Base-by-base conservation (phyloP, 2,888 invertebrate genomes). In the Stenoptilia bipunctidactyla region DNA sequence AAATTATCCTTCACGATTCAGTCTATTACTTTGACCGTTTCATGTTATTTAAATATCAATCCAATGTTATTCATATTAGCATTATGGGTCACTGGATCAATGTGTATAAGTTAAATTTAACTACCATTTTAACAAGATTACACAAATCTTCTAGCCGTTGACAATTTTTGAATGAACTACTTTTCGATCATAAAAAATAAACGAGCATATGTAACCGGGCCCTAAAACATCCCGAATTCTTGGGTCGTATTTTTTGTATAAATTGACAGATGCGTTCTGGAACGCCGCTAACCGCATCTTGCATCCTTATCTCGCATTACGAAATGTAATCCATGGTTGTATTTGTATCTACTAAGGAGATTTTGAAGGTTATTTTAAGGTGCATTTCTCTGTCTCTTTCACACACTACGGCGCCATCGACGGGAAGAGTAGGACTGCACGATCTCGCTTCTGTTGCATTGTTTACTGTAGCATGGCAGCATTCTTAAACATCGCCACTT, bases 211-310 rank as follows among this genome's bases (percentile, higher is more conserved):
- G 77, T 72, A 57, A 75, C 14, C 2, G 34, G 6, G 12, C 65
- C 60, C 50, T 66, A 76, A 73, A 65, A 79, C 66, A 79, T 76
- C 82, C 79, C 61, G 79, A 82, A 82, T 80, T 82, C 80, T 80
- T 61, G 66, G 61, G 70, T 66, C 66, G 66, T 61, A 58, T 77
- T 83, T 82, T 74, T 77, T 77, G 66, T 74, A 55, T 66, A 57
- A 63, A 71, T 74, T 77, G 76, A 80, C 80, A 79, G 82, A 83
- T 83, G 80, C 83, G 76, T 72, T 80, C 71, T 75, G 76, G 71
- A 68, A 72, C 69, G 77, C 73, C 71, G 58, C 74, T 71, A 77
- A 77, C 76, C 75, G 70, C 75, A 77, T 79, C 79, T 79, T 79
- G 70, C 74, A 50, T 82, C 82, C 77, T 71, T 79, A 71, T 82